Percentiles rank a stretch among this genome's conserved stretches.
phyloP scores from a whole-genome alignment of 2,113 vertebrate genomes.

The Gulo gulo region DNA sequence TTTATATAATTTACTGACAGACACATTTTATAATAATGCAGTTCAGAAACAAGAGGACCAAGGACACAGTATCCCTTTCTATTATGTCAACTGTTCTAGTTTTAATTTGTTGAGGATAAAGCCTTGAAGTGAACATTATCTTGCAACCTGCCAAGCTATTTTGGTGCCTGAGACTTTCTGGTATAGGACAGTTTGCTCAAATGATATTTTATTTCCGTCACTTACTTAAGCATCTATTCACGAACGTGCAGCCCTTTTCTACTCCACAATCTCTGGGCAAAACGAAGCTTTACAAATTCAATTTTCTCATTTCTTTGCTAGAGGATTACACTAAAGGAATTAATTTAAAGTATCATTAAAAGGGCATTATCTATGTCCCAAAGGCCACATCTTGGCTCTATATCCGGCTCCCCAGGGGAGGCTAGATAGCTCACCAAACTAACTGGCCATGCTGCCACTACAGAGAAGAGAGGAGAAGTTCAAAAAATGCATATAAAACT shows the following conservation, averaged over 20 bases:
- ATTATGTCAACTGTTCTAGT: constrained; percentile 74
- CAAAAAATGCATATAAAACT: background rate
- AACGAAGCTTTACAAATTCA: constrained; percentile 72
- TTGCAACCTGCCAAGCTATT: constrained; percentile 65
- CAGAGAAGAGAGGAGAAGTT: background rate
- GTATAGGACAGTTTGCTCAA: constrained; percentile 49
- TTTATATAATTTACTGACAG: constrained; percentile 69
- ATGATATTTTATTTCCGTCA: constrained; percentile 69
- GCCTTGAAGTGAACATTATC: constrained; percentile 70
- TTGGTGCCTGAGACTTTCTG: constrained; percentile 59
- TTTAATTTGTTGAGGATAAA: constrained; percentile 71
- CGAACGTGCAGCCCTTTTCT: constrained; percentile 58
- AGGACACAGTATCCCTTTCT: constrained; percentile 73
- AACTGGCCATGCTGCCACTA: background rate
- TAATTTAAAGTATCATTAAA: constrained; percentile 70
- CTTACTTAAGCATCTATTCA: constrained; percentile 60
- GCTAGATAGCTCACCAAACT: constrained; percentile 2
- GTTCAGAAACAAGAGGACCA: constrained; percentile 71
- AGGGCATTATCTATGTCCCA: constrained; percentile 63
- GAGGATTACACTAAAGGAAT: constrained; percentile 71
- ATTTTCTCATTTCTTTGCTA: constrained; percentile 67
- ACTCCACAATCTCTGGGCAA: constrained; percentile 57
- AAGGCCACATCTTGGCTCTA: constrained; percentile 53
- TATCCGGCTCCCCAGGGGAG: background rate
- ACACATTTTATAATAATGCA: constrained; percentile 72